Evolutionary conservation across 2,888 invertebrate genomes (phyloP).

Genomic region (Pristionchus japonicus): DNA sequence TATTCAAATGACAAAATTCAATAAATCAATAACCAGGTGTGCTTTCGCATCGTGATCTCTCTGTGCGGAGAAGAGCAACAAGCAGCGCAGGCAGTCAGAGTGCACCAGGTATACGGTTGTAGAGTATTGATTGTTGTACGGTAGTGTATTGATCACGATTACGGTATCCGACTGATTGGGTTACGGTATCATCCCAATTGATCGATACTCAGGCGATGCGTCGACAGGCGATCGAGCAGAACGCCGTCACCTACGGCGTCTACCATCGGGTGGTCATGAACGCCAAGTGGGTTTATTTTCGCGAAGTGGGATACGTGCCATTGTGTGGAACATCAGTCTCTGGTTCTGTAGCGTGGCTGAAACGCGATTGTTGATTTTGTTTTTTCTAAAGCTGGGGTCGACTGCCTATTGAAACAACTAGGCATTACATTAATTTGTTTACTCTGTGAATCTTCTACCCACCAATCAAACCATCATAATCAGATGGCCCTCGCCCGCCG

Average conservation of each 20-base stretch:
- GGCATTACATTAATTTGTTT: not conserved
- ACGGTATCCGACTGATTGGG: not conserved
- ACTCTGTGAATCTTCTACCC: not conserved
- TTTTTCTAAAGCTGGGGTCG: no score
- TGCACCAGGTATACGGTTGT: conserved; percentile 68
- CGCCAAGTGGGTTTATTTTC: conserved; percentile 83
- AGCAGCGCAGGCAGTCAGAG: conserved; percentile 93
- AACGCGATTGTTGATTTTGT: not conserved
- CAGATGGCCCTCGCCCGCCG: conserved; percentile 82
- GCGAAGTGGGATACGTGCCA: not conserved
- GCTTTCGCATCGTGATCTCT: conserved; percentile 98
- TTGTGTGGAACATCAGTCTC: no score
- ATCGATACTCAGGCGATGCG: conserved; percentile 83
- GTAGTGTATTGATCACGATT: no score
- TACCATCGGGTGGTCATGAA: conserved; percentile 89
- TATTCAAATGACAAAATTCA: not conserved
- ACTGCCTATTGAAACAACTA: not conserved
- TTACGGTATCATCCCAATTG: not conserved
- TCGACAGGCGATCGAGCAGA: conserved; percentile 91
- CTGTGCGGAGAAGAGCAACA: conserved; percentile 91
- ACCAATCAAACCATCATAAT: not conserved
- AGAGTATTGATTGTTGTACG: not conserved
- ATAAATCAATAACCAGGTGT: conserved; percentile 78
- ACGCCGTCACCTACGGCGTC: conserved; percentile 96
- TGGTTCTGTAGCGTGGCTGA: no score